Percentiles rank a stretch among this genome's conserved stretches.
Conservation (phyloP, 2,797 vertebrate genomes). For the Nannoperca australis region DNA sequence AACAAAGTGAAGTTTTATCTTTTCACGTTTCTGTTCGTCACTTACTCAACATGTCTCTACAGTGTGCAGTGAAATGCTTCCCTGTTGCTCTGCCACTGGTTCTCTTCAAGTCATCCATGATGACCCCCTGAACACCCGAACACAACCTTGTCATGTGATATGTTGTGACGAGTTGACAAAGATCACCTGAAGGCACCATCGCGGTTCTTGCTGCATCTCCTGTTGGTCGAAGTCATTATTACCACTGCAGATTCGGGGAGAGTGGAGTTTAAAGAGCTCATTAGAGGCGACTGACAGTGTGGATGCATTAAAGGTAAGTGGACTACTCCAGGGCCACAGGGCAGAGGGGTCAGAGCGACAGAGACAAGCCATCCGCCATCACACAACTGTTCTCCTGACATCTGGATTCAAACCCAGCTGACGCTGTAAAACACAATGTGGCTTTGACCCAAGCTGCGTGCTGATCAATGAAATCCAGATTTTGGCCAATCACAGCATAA, state of each 20-base stretch:
- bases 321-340: constrained; percentile 21
- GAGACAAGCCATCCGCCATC: constrained; percentile 13
- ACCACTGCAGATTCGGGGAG: neutral
- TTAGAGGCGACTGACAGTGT: constrained; percentile 35
- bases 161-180: neutral
- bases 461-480: constrained; percentile 23
- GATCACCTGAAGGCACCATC: neutral
- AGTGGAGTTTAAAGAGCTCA: constrained; percentile 46
- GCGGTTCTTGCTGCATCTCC: neutral
- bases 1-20: neutral
- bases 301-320: constrained; percentile 29
- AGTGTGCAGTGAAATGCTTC: too few species aligned
- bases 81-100: neutral
- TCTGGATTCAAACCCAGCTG: constrained; percentile 37
- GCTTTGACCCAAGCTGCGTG: constrained; percentile 6
- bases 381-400: constrained; percentile 16
- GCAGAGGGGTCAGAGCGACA: neutral
- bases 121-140: neutral
- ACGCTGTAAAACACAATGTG: constrained; percentile 24
- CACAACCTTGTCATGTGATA: neutral
- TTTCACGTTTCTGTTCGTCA: too few species aligned
- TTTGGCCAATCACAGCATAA: neutral
- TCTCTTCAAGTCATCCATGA: neutral
- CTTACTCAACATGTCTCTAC: too few species aligned
- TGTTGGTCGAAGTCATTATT: neutral